Percentiles rank a stretch among this genome's conserved stretches.
Conservation (phyloP, 2,113 vertebrate species). For the Cromileptes altivelis region DNA sequence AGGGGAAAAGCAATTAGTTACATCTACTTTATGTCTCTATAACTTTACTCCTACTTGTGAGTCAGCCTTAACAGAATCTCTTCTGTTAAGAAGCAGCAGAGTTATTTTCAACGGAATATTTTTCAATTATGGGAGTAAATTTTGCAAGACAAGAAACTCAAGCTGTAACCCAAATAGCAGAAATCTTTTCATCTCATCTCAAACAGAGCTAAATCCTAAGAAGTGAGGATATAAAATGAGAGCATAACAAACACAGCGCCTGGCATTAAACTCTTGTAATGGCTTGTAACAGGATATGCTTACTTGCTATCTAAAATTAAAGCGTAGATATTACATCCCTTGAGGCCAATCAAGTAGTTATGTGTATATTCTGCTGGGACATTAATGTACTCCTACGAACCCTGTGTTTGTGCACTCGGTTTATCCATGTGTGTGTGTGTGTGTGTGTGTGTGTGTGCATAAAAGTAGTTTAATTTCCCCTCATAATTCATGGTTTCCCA, state of each 20-base stretch:
- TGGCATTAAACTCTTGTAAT: slow-evolving; percentile 75
- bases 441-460: slow-evolving; percentile 10
- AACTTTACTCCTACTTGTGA: slow-evolving; percentile 15
- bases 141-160: slow-evolving; percentile 37
- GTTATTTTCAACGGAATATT: slow-evolving; percentile 33
- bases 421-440: background rate
- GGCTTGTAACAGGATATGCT: slow-evolving; percentile 79
- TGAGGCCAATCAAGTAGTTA: slow-evolving; percentile 74
- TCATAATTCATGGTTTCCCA: slow-evolving; percentile 67
- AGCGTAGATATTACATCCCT: slow-evolving; percentile 74
- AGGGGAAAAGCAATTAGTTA: slow-evolving; percentile 34
- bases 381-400: slow-evolving; percentile 44
- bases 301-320: slow-evolving; percentile 76
- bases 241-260: slow-evolving; percentile 66
- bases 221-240: slow-evolving; percentile 45
- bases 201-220: slow-evolving; percentile 48
- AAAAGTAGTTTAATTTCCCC: slow-evolving; percentile 64
- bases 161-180: slow-evolving; percentile 47
- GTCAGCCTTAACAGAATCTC: slow-evolving; percentile 15
- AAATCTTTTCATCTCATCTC: slow-evolving; percentile 64
- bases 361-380: slow-evolving; percentile 66
- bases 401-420: slow-evolving; percentile 34
- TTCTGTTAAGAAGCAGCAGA: background rate
- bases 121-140: slow-evolving; percentile 48
- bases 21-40: slow-evolving; percentile 21